phyloP scores from a whole-genome alignment of 2,888 invertebrate species.

The Poecilobothrus nobilitatus region DNA sequence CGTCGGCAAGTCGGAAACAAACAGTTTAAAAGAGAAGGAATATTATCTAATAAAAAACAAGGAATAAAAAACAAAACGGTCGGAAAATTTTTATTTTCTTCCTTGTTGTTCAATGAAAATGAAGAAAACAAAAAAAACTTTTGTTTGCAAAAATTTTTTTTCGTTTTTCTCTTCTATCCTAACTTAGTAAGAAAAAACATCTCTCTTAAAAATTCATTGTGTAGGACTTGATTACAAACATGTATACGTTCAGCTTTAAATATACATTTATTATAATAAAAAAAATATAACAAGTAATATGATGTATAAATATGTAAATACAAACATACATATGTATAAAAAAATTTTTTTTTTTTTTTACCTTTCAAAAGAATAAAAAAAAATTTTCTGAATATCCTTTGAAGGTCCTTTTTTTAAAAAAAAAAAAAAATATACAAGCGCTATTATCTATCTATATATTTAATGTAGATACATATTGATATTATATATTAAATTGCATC shows the following conservation, averaged over 20 bases:
- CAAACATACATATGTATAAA: neutral
- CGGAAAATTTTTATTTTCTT: neutral
- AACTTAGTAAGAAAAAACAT: too few relatives aligned
- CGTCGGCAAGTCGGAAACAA: conserved; percentile 2
- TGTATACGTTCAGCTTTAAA: neutral
- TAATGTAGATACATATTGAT: too few relatives aligned
- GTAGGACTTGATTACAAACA: too few relatives aligned
- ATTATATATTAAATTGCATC: too few relatives aligned
- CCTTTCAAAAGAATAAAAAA: neutral
- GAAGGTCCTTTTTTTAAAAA: neutral
- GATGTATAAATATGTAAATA: neutral
- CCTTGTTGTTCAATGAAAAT: neutral
- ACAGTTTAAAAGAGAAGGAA: neutral
- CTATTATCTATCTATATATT: neutral
- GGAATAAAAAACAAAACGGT: neutral
- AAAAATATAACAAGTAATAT: neutral
- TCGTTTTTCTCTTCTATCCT: too few relatives aligned
- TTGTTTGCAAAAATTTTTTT: neutral
- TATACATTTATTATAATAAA: neutral
- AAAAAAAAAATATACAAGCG: neutral
- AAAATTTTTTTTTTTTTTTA: neutral
- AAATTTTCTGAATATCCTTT: neutral
- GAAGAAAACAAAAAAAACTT: neutral
- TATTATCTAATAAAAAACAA: neutral
- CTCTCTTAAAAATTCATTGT: too few relatives aligned